phyloP scores from a whole-genome alignment of 2,888 invertebrate genomes.

The Apeira syringaria region DNA sequence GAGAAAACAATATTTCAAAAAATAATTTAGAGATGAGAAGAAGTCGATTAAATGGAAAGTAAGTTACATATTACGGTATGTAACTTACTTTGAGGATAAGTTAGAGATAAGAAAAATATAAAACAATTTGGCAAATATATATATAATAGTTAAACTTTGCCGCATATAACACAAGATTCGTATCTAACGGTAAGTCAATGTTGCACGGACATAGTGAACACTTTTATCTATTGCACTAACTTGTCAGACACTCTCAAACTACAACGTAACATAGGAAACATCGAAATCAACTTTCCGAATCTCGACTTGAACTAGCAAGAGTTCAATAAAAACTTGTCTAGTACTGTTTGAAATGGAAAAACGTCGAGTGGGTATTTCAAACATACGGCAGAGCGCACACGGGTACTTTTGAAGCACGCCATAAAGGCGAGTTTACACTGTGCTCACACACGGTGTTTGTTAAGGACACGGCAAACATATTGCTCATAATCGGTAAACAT shows the following conservation, averaged over 20 bases:
- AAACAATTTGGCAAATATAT: too few species aligned
- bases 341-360: conserved; percentile 26
- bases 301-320: conserved; percentile 15
- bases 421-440: conserved; percentile 40
- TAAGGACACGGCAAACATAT: conserved; percentile 44
- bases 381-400: conserved; percentile 33
- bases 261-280: background rate
- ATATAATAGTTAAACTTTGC: too few species aligned
- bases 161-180: too few species aligned
- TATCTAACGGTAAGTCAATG: too few species aligned
- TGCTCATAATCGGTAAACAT: conserved; percentile 37
- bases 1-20: too few species aligned
- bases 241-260: background rate
- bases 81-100: too few species aligned
- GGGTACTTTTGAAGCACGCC: conserved; percentile 33
- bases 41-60: too few species aligned
- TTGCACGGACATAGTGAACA: background rate
- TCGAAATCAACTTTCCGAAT: background rate
- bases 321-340: conserved; percentile 26
- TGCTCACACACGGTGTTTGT: conserved; percentile 40
- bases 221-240: too few species aligned
- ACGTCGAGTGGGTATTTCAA: conserved; percentile 27
- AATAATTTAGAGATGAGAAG: too few species aligned
- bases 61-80: too few species aligned
- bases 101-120: too few species aligned